Percentiles rank a stretch among this genome's conserved stretches.
Evolutionary conservation across 2,888 invertebrate genomes (phyloP).

Genomic region (Pyrrhosoma nymphula): DNA sequence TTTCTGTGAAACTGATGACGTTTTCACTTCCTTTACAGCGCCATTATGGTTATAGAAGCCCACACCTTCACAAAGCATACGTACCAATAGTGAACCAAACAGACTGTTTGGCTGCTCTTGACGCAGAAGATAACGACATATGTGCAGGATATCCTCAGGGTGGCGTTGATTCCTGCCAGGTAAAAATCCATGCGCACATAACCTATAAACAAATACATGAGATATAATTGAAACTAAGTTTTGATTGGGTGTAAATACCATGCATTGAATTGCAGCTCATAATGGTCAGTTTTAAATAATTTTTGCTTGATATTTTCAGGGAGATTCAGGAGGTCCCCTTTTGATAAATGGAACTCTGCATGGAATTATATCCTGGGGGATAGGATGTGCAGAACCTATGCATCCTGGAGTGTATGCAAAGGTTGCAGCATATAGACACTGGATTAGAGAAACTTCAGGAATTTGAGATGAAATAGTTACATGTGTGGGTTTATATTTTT

Average conservation of each 20-base stretch:
- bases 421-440: background rate
- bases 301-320: conserved; percentile 28
- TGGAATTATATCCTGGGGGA: conserved; percentile 36
- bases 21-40: background rate
- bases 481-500: too few relatives aligned
- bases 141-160: background rate
- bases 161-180: background rate
- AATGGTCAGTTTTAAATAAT: background rate
- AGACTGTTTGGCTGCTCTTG: background rate
- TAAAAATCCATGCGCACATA: background rate
- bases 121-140: background rate
- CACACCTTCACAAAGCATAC: background rate
- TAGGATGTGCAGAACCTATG: background rate
- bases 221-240: background rate
- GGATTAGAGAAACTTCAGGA: background rate
- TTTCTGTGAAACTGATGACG: background rate
- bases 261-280: too few relatives aligned
- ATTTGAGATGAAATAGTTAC: background rate
- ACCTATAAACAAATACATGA: background rate
- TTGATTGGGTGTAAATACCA: background rate
- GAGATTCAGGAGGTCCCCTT: conserved; percentile 68
- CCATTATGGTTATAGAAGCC: background rate
- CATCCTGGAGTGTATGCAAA: background rate
- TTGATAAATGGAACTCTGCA: background rate
- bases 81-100: background rate